A percentile compares a stretch with the other conserved stretches of the same genome.
Conservation (phyloP, 2,888 invertebrate genomes). For the Drosophila sordidula region DNA sequence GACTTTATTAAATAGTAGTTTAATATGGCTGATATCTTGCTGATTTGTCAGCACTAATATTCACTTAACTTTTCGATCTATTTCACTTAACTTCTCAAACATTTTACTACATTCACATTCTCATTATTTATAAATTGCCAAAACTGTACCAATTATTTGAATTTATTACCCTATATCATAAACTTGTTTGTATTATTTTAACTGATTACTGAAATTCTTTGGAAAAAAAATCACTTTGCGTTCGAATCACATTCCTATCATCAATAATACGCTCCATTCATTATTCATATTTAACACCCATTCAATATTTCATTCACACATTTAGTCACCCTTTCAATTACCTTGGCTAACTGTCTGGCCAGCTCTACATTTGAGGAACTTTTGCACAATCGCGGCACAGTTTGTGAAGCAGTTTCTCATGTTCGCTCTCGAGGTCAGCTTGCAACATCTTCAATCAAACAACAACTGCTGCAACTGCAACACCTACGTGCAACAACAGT, state of each 20-base stretch:
- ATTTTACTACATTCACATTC: background rate
- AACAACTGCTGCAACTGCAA: constrained; percentile 35
- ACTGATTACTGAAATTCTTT: background rate
- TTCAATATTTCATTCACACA: constrained; percentile 12
- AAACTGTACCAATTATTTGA: background rate
- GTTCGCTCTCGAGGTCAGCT: constrained; percentile 67
- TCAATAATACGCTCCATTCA: constrained; percentile 1
- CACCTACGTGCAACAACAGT: constrained; percentile 60
- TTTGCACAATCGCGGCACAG: constrained; percentile 49
- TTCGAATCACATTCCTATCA: background rate
- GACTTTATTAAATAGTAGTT: too few species aligned
- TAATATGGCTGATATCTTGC: too few species aligned
- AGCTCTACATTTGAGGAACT: constrained; percentile 45
- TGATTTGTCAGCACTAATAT: too few species aligned
- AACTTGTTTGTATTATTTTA: background rate
- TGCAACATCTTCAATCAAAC: constrained; percentile 79
- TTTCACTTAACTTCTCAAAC: too few species aligned
- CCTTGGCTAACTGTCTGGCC: constrained; percentile 18
- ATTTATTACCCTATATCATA: too few species aligned
- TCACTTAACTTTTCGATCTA: too few species aligned
- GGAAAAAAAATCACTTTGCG: background rate
- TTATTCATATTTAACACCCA: background rate
- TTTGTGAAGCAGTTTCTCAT: constrained; percentile 49
- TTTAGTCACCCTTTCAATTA: constrained; percentile 27
- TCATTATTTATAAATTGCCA: background rate